Evolutionary conservation across 1,140 invertebrate species (phyloP), one percentile per base, ranked within the genome.

Genomic region (Lordiphosa mommai): DNA sequence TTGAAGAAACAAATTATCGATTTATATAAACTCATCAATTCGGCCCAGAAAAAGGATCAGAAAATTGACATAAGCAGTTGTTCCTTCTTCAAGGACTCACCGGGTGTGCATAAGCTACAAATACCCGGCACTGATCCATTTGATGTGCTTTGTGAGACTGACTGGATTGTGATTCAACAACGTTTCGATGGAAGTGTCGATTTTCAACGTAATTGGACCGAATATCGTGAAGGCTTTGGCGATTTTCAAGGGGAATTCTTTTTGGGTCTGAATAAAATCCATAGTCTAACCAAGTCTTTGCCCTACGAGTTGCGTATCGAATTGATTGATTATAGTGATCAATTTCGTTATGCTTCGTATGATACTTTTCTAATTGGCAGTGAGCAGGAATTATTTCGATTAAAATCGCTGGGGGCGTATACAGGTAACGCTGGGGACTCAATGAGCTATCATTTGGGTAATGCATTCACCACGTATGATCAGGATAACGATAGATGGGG

Each of bases 391-490:
- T 90, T 91, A 1, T 95, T 93, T 72, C 88, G 91, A 29, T 90
- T 95, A 3, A 91, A 90, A 53, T 88, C 92, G 0, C 80, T 95
- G 1, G 91, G 91, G 1, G 90, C 90, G 20, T 94, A 92, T 74
- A 90, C 89, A 12, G 94, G 94, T 5, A 92, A 91, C 61, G 92
- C 92, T 47, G 92, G 90, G 6, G 92, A 95, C 85, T 92, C 93
- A 0, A 77, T 95, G 23, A 89, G 89, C 9, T 92, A 93, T 33
- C 94, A 95, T 73, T 91, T 93, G 20, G 91, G 91, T 0, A 92
- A 92, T 72, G 91, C 91, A 70, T 95, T 94, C 88, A 93, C 93
- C 17, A 94, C 94, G 0, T 89, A 90, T 14, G 94, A 95, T 58
- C 73, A 89, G 10, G 94, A 95, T 79, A 93, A 94, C 69, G 94